phyloP scores from a whole-genome alignment of 2,113 vertebrate species.

The Elaphurus davidianus region DNA sequence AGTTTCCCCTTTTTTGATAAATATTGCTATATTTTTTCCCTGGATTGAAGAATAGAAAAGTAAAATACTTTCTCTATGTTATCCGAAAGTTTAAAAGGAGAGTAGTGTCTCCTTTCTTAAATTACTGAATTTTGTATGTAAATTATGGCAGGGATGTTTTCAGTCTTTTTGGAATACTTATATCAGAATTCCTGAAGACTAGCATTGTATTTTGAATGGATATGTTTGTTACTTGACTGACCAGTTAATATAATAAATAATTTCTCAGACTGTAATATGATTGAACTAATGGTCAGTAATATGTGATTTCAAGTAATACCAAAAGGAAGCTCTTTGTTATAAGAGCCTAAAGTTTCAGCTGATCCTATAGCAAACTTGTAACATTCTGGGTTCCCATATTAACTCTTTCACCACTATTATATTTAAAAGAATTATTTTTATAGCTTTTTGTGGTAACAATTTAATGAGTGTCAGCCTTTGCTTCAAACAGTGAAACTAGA shows the following conservation, averaged over 20 bases:
- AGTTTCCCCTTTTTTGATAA: neutral
- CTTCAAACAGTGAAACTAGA: slow-evolving; percentile 38
- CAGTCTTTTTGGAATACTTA: neutral
- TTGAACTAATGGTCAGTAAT: neutral
- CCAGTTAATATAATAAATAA: neutral
- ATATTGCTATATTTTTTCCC: neutral
- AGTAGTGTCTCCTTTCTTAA: neutral
- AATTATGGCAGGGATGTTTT: neutral
- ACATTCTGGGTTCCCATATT: neutral
- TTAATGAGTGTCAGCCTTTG: neutral
- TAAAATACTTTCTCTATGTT: neutral
- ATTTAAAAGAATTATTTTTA: slow-evolving; percentile 4
- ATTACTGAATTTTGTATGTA: neutral
- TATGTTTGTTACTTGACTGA: neutral
- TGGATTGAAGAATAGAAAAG: neutral
- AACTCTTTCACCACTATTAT: neutral
- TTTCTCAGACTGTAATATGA: neutral
- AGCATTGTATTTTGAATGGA: neutral
- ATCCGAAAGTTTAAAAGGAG: neutral
- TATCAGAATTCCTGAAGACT: neutral
- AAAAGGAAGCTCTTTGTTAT: neutral
- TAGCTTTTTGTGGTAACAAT: neutral
- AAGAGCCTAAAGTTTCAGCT: neutral
- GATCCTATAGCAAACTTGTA: neutral
- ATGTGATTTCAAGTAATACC: neutral